Conservation (phyloP, 2,888 invertebrate genomes). For the Dynastes tityus region DNA sequence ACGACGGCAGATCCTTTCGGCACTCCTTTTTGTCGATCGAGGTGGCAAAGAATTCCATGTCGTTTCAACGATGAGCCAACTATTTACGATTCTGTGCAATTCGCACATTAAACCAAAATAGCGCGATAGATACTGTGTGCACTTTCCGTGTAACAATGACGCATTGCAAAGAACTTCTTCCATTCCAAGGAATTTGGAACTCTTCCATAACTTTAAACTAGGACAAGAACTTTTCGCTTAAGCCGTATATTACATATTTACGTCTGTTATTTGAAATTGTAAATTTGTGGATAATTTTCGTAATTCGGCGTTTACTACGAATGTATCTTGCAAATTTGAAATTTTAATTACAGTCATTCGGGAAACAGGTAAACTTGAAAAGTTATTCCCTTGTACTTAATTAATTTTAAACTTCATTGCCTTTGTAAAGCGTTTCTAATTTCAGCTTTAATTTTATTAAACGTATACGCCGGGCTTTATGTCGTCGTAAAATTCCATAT, state of each 20-base stretch:
- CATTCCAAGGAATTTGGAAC: background rate
- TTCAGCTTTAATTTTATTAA: conserved; percentile 36
- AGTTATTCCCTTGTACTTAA: conserved; percentile 30
- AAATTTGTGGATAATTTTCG: conserved; percentile 17
- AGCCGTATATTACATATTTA: conserved; percentile 7
- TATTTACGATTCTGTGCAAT: conserved; percentile 11
- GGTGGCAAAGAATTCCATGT: background rate
- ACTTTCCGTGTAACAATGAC: conserved; percentile 11
- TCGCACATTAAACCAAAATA: background rate
- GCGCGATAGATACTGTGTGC: background rate
- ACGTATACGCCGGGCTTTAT: conserved; percentile 38
- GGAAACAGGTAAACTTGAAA: conserved; percentile 29
- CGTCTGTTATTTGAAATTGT: conserved; percentile 1
- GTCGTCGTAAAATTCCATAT: conserved; percentile 37
- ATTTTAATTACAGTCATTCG: conserved; percentile 42
- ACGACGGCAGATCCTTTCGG: background rate
- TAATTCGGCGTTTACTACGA: conserved; percentile 1
- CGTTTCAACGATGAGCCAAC: background rate
- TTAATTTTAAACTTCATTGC: conserved; percentile 42
- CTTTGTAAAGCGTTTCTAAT: conserved; percentile 36
- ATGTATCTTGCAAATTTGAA: conserved; percentile 20
- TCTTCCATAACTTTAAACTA: conserved; percentile 20
- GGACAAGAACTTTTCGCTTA: background rate
- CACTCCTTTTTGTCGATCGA: background rate
- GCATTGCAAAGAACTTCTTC: background rate